phyloP scores from a whole-genome alignment of 2,113 vertebrate genomes.

The Carassius auratus region DNA sequence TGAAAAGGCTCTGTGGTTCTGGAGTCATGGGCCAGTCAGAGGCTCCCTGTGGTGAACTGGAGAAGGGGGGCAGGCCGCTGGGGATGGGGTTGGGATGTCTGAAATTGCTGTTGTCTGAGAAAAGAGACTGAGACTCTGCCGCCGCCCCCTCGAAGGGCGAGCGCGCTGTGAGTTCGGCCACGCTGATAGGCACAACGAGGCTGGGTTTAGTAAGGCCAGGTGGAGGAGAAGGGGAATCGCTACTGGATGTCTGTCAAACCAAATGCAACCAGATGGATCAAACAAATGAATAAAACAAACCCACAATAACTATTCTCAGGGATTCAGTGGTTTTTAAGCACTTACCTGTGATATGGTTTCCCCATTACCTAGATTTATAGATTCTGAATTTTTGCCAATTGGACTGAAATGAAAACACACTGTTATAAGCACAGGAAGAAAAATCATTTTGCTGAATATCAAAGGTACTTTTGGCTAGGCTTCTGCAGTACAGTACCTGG shows the following conservation, averaged over 20 bases:
- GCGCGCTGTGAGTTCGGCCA: constrained; percentile 91
- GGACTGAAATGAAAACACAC: constrained; percentile 78
- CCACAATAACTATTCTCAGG: neutral
- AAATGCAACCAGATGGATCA: neutral
- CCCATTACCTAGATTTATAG: constrained; percentile 93
- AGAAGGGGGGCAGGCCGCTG: constrained; percentile 90
- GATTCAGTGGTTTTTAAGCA: neutral
- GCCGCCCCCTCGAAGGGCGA: constrained; percentile 96
- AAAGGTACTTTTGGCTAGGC: neutral
- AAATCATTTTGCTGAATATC: neutral
- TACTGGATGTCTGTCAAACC: constrained; percentile 82
- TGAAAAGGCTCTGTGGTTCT: constrained; percentile 98
- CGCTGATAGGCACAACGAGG: constrained; percentile 90
- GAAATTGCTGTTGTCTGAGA: constrained; percentile 96
- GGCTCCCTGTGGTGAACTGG: constrained; percentile 87
- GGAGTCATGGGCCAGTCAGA: constrained; percentile 97
- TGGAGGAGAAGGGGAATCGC: constrained; percentile 95
- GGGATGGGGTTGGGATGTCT: constrained; percentile 97
- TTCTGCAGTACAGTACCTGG: constrained; percentile 68
- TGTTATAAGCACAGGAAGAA: neutral
- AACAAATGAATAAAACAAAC: neutral
- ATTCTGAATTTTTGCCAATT: constrained; percentile 94
- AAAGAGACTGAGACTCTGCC: constrained; percentile 97
- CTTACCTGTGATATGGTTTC: constrained; percentile 94
- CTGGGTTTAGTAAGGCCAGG: constrained; percentile 94